Evolutionary conservation across 2,797 vertebrate species (phyloP), one percentile per base, ranked within the genome.

Genomic region (Esox lucius): DNA sequence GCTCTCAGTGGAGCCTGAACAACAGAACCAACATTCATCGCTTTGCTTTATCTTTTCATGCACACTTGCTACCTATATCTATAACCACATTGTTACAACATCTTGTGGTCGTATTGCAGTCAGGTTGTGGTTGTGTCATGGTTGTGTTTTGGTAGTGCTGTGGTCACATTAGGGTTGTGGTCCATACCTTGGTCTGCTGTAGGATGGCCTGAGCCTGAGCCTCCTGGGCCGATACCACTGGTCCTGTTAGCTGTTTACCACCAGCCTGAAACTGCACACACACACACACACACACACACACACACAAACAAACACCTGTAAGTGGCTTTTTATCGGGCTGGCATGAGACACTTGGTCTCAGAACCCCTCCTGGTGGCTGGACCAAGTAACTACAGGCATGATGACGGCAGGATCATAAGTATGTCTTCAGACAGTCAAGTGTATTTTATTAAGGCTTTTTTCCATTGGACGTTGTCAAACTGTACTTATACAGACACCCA

Each of bases 131-230:
- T 61, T 11, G 22, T 24, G 19, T 3, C 61, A 4, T 26, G 49
- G 53, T 56, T n/a, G n/a, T 56, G 15, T 56, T 56, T 6, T 17
- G 53, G 53, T 56, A 8, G n/a, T 56, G 15, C n/a, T 56, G 15
- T 19, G 53, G 53, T 64, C 24, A 13, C 69, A 33, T 69, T 69
- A 65, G 22, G 15, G 7, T 67, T 22, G 42, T 62, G 49, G 0
- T 31, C 26, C 86, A 89, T 88, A 97, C 97, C 93, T 98, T 94
- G 71, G 97, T 97, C 81, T 99, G 98, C 83, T 99, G 97, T 28
- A 99, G 92, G 83, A 99, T 98, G 56, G 97, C 97, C 84, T 99
- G 97, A 11, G 97, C 97, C 80, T 99, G 98, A 0, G 97, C 95
- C 77, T 99, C 97, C 90, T 99, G 97, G 0, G 96, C 96, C 0